Evolutionary conservation across 1,140 invertebrate genomes (phyloP).

Genomic region (Trigoniulus corallinus): DNA sequence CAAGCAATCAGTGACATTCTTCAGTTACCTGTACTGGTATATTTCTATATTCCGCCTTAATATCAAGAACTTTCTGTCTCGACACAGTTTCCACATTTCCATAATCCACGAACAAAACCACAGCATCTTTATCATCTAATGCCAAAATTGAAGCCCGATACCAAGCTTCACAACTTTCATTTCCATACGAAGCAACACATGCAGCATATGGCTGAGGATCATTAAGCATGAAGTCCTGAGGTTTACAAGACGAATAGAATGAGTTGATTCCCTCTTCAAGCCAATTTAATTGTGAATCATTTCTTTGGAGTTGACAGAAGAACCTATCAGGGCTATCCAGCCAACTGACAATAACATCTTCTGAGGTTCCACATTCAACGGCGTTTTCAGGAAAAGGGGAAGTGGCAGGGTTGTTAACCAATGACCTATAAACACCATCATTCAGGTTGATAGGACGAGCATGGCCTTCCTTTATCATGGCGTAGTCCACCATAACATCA

Average conservation of each 20-base stretch:
- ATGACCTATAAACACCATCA: not conserved
- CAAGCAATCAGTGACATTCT: too few relatives aligned
- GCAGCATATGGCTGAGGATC: slow-evolving; percentile 32
- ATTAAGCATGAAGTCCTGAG: slow-evolving; percentile 37
- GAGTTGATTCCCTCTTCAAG: slow-evolving; percentile 24
- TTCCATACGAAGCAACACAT: slow-evolving; percentile 52
- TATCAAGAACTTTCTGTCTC: slow-evolving; percentile 39
- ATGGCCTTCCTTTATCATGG: slow-evolving; percentile 5
- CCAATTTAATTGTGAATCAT: slow-evolving; percentile 14
- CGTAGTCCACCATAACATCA: slow-evolving; percentile 10
- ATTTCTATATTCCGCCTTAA: slow-evolving; percentile 43
- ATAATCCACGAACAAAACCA: slow-evolving; percentile 64
- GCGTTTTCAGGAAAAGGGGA: slow-evolving; percentile 10
- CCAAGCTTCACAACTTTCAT: slow-evolving; percentile 44
- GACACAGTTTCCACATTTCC: slow-evolving; percentile 38
- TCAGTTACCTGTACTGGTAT: slow-evolving; percentile 50
- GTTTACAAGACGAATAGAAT: slow-evolving; percentile 57
- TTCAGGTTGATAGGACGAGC: slow-evolving; percentile 8
- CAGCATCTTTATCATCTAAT: slow-evolving; percentile 41
- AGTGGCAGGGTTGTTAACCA: slow-evolving; percentile 6
- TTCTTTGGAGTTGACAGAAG: slow-evolving; percentile 20
- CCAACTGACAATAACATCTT: slow-evolving; percentile 18
- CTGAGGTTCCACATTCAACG: slow-evolving; percentile 18
- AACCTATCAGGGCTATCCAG: slow-evolving; percentile 22
- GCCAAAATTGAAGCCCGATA: slow-evolving; percentile 64